Evolutionary conservation across 2,888 invertebrate genomes (phyloP).

Genomic region (Gerris lacustris): DNA sequence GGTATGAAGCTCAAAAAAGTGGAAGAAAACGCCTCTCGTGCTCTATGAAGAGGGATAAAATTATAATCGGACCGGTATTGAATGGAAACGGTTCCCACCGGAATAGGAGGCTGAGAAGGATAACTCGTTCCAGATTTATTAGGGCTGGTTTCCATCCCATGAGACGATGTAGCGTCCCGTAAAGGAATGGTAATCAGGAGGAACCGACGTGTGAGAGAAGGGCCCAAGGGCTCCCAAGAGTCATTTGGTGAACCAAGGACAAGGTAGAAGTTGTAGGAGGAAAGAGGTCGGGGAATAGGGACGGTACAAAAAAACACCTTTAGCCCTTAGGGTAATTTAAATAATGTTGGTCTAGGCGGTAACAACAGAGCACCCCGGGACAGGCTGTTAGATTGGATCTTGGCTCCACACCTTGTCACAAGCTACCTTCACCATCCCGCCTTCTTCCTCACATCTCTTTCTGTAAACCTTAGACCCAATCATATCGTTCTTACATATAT

Average conservation of each 20-base stretch:
- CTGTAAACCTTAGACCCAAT: too few relatives aligned
- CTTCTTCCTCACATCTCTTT: too few relatives aligned
- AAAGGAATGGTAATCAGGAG: neutral
- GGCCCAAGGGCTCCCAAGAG: too few relatives aligned
- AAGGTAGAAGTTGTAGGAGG: neutral
- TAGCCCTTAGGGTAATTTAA: neutral
- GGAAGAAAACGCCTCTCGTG: too few relatives aligned
- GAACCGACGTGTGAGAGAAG: neutral
- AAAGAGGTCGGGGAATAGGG: neutral
- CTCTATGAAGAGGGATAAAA: too few relatives aligned
- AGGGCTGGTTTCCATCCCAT: neutral
- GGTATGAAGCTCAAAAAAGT: too few relatives aligned
- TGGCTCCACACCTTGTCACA: conserved; percentile 3
- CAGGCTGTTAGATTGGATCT: neutral
- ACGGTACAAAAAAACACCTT: neutral
- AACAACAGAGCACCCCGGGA: neutral
- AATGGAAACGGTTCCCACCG: neutral
- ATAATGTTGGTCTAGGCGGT: conserved; percentile 3
- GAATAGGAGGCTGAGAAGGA: neutral
- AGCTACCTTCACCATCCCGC: neutral
- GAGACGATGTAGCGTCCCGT: neutral
- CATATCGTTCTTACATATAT: too few relatives aligned
- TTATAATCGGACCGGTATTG: neutral
- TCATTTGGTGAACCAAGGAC: neutral
- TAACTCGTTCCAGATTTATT: conserved; percentile 3